phyloP scores from a whole-genome alignment of 2,113 vertebrate genomes.

The Pedionomus torquatus region DNA sequence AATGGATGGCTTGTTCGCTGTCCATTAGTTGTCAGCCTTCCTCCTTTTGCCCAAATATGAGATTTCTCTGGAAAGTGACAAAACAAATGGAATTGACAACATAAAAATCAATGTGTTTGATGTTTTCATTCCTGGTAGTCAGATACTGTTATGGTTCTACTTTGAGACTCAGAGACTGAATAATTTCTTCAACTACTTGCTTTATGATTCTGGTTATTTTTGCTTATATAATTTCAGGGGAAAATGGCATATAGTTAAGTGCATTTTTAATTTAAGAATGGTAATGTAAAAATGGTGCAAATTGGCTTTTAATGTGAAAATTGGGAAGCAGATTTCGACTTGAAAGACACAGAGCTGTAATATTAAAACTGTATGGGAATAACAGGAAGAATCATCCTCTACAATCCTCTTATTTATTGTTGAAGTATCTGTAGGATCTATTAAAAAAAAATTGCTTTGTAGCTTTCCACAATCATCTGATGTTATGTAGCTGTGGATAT shows the following conservation, averaged over 20 bases:
- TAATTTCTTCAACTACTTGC: background rate
- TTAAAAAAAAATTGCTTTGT: background rate
- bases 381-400: background rate
- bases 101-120: conserved; percentile 73
- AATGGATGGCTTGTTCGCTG: conserved; percentile 53
- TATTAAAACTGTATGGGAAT: background rate
- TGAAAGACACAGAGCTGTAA: background rate
- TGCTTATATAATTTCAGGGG: background rate
- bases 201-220: background rate
- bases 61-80: conserved; percentile 48
- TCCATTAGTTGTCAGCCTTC: background rate
- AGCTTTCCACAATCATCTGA: background rate
- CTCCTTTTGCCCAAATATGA: conserved; percentile 10
- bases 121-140: conserved; percentile 75
- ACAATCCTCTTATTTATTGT: background rate
- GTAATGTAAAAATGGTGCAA: background rate
- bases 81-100: conserved; percentile 62
- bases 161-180: background rate
- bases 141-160: conserved; percentile 43
- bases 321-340: background rate
- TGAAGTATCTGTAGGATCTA: background rate
- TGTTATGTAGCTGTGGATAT: background rate
- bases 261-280: background rate
- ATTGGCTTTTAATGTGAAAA: background rate
- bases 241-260: background rate